phyloP scores from a whole-genome alignment of 2,113 vertebrate species.

The Archilochus colubris region DNA sequence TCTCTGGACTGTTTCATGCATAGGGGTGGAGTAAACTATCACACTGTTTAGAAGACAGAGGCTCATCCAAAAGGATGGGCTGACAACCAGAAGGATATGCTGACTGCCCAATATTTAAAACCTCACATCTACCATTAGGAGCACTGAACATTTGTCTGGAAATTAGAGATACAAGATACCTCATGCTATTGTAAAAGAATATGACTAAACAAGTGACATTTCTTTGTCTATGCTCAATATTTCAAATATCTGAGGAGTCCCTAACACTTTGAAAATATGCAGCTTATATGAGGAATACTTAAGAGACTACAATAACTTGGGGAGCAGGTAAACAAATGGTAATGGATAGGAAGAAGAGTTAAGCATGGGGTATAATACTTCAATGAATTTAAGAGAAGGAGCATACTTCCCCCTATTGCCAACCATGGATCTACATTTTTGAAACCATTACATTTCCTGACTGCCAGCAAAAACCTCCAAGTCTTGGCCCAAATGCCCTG shows the following conservation, averaged over 20 bases:
- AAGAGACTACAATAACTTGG: background rate
- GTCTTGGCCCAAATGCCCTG: background rate
- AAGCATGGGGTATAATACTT: background rate
- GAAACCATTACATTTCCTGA: background rate
- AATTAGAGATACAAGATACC: background rate
- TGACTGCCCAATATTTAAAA: background rate
- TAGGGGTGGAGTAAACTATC: background rate
- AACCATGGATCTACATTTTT: background rate
- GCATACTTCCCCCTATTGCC: accelerated
- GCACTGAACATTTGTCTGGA: background rate
- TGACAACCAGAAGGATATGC: background rate
- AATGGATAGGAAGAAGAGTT: background rate
- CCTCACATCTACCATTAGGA: background rate
- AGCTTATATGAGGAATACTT: background rate
- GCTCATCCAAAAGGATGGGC: background rate
- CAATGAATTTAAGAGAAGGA: background rate
- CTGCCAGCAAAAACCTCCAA: background rate
- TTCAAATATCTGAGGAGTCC: background rate
- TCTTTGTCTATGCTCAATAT: background rate
- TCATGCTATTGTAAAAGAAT: background rate
- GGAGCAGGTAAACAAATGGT: background rate
- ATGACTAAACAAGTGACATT: background rate
- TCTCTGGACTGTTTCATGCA: background rate
- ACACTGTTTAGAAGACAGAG: background rate
- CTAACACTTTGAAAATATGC: background rate